Evolutionary conservation across 2,888 invertebrate species (phyloP), one percentile per base, ranked within the genome.

Genomic region (Gortyna flavago): DNA sequence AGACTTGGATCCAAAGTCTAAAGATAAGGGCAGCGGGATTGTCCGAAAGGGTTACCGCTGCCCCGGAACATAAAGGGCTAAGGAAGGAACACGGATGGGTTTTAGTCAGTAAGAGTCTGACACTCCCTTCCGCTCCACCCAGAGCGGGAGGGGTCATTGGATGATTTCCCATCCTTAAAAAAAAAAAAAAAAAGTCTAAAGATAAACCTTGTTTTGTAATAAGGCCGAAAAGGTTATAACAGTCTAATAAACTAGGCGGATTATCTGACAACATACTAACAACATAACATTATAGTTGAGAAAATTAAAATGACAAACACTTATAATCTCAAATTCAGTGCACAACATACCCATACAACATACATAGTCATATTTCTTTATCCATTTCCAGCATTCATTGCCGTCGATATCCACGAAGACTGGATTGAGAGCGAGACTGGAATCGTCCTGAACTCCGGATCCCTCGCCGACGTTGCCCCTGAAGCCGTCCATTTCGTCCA

Each of bases 371-470:
- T 21, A 35, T 57, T 44, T 38, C 32, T 54, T 72, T 38, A 21
- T 61, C 4, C 44, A 41, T 65, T 87, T 79, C 11, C 90, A 93
- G 94, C 71, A 1, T 91, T 91, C 89, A 1, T 85, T 68, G 72
- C 79, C 35, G 29, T 83, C 16, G 87, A 81, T 6, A 59, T 21
- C 0, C 89, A 84, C 89, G 1, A 88, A n/a, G 75, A 72, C 2
- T 95, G 94, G 94, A 90, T 95, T 57, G 38, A 85, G 48, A 8
- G 44, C 0, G 73, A 76, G 61, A 90, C 91, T 32, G 90, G 88
- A 18, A 2, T 88, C 29, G 0, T 3, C 21, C 67, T 89, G 51
- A 57, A 7, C 51, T 3, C 68, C 2, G 65, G 77, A 1, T 70
- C 35, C 11, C 35, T 4, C 11, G 32, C 74, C 16, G 69, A 70